Evolutionary conservation across 2,113 vertebrate species (phyloP).

Genomic region (Stercorarius parasiticus): DNA sequence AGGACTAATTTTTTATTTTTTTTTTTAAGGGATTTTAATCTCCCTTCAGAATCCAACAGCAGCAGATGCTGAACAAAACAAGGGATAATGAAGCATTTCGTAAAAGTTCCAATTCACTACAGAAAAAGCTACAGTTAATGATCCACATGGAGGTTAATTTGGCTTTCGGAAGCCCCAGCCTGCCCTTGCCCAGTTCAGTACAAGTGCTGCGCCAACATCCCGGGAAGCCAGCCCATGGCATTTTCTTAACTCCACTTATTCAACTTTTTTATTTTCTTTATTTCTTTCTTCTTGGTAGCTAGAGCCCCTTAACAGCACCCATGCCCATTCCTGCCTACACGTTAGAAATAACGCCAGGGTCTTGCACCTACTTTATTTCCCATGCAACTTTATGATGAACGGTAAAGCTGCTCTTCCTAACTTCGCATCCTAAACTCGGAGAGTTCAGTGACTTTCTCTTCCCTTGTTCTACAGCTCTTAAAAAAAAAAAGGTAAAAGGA

Average conservation of each 20-base stretch:
- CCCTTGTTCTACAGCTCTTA: background rate
- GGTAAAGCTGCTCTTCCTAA: background rate
- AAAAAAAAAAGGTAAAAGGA: background rate
- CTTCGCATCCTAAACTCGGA: background rate
- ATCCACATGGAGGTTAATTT: background rate
- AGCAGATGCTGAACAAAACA: background rate
- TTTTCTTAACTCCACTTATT: background rate
- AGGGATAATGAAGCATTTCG: background rate
- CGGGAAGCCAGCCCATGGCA: background rate
- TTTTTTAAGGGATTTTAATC: background rate
- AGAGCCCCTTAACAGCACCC: background rate
- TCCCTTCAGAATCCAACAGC: background rate
- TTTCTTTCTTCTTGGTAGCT: background rate
- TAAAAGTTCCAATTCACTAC: background rate
- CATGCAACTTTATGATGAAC: accelerated
- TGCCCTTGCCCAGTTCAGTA: background rate
- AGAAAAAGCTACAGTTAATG: background rate
- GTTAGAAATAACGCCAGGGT: background rate
- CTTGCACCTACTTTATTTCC: background rate
- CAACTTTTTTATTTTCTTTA: background rate
- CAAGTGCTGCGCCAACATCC: background rate
- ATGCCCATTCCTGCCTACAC: accelerated
- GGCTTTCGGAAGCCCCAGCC: background rate
- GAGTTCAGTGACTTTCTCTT: background rate
- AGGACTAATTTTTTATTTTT: background rate